phyloP scores from a whole-genome alignment of 2,888 invertebrate genomes.

The Salpingus planirostris region DNA sequence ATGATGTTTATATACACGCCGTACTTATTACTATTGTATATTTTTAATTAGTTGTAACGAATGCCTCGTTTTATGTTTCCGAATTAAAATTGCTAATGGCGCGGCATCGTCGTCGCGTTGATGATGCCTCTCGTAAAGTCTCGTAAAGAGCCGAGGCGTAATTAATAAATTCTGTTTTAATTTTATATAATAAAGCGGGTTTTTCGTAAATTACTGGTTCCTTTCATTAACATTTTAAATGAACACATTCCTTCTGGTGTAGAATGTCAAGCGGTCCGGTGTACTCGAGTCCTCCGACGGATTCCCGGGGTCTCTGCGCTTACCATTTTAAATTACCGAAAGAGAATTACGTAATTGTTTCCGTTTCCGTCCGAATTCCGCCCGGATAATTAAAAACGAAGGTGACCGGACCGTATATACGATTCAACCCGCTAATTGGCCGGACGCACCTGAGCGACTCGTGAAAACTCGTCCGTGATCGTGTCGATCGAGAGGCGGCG shows the following conservation, averaged over 20 bases:
- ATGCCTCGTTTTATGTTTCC: slow-evolving; percentile 6
- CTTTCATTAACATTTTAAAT: slow-evolving; percentile 10
- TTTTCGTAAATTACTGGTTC: slow-evolving; percentile 4
- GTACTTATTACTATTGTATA: slow-evolving; percentile 11
- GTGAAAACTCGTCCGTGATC: too few relatives aligned
- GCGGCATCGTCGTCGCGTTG: too few relatives aligned
- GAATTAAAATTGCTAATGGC: slow-evolving; percentile 11
- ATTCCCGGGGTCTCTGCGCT: too few relatives aligned
- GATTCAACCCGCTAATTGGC: too few relatives aligned
- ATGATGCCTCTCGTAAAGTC: too few relatives aligned
- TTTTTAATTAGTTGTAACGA: slow-evolving; percentile 13
- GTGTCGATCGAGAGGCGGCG: not conserved
- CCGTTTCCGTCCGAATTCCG: too few relatives aligned
- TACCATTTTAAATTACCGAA: slow-evolving; percentile 7
- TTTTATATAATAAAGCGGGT: slow-evolving; percentile 3
- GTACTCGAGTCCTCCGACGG: not conserved
- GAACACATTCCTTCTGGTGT: slow-evolving; percentile 1
- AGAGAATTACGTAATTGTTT: slow-evolving; percentile 11
- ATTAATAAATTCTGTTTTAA: slow-evolving; percentile 8
- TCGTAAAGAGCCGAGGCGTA: slow-evolving; percentile 1
- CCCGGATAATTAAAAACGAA: too few relatives aligned
- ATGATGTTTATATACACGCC: slow-evolving; percentile 11
- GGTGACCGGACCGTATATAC: too few relatives aligned
- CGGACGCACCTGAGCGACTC: too few relatives aligned
- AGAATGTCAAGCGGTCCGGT: slow-evolving; percentile 3